Conservation (phyloP, 2,888 invertebrate genomes). For the Dynastes tityus region DNA sequence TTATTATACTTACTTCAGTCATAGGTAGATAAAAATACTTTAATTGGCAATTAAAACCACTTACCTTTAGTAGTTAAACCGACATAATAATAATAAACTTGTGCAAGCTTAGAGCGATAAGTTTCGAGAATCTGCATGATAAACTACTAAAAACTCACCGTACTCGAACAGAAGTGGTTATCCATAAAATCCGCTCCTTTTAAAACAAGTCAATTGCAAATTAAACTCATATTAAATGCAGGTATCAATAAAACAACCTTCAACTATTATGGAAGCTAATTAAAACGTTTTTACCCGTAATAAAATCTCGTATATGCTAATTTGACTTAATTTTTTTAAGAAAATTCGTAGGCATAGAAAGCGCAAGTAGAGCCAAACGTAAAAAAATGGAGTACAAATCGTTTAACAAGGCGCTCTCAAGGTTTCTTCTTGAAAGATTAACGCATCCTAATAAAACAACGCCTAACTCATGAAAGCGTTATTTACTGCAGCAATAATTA, state of each 20-base stretch:
- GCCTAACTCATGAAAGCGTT: slow-evolving; percentile 25
- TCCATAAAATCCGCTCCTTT: slow-evolving; percentile 10
- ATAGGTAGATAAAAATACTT: too few species aligned
- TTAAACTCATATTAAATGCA: slow-evolving; percentile 19
- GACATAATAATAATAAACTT: too few species aligned
- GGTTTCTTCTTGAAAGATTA: neutral
- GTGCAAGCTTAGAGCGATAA: neutral
- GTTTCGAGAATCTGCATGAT: slow-evolving; percentile 4
- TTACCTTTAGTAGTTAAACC: too few species aligned
- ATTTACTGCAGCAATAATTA: slow-evolving; percentile 20
- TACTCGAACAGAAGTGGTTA: neutral
- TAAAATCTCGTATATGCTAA: slow-evolving; percentile 16
- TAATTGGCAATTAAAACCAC: too few species aligned
- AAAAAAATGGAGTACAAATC: neutral
- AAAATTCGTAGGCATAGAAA: slow-evolving; percentile 29
- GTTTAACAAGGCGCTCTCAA: neutral
- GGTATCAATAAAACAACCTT: slow-evolving; percentile 25
- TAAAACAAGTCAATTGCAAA: slow-evolving; percentile 32
- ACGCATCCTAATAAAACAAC: slow-evolving; percentile 26
- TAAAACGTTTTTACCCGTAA: slow-evolving; percentile 25
- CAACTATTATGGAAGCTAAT: slow-evolving; percentile 22
- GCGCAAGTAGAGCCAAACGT: neutral
- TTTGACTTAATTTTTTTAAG: slow-evolving; percentile 26
- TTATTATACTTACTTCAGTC: too few species aligned
- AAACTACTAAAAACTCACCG: slow-evolving; percentile 5